phyloP scores from a whole-genome alignment of 1,140 invertebrate genomes.

The Temnothorax nylanderi region DNA sequence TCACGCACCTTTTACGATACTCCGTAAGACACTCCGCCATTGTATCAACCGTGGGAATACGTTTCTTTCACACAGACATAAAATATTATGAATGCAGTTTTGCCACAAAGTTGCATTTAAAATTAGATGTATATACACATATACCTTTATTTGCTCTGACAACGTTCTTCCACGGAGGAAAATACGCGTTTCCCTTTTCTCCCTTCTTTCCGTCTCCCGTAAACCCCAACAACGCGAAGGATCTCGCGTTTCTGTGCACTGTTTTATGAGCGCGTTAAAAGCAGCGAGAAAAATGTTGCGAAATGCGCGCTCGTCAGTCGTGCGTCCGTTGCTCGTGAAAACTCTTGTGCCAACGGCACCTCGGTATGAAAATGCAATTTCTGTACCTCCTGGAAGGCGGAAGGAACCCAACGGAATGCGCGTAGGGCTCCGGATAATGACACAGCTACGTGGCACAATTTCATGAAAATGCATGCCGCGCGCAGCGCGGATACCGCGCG shows the following conservation, averaged over 20 bases:
- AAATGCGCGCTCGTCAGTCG: conserved; percentile 4
- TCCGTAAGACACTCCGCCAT: neutral
- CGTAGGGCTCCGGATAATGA: conserved; percentile 14
- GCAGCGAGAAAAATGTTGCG: conserved; percentile 32
- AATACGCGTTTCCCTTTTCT: neutral
- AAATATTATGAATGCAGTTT: neutral
- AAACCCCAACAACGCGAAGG: neutral
- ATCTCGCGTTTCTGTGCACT: neutral
- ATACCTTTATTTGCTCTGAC: neutral
- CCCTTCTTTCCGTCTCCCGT: neutral
- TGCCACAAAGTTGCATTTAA: neutral
- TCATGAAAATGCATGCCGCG: conserved; percentile 25
- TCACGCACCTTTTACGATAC: neutral
- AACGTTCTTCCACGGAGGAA: neutral
- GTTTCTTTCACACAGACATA: neutral
- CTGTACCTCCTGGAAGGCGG: conserved; percentile 10
- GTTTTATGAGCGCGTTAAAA: conserved; percentile 41
- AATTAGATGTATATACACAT: neutral
- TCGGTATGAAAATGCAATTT: conserved; percentile 42
- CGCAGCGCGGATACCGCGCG: neutral
- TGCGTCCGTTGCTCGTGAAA: conserved; percentile 8
- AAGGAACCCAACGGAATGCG: conserved; percentile 8
- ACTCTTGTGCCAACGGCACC: neutral
- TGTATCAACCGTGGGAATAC: neutral
- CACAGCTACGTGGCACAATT: conserved; percentile 20